Conservation (phyloP, 2,888 invertebrate species). For the Tinea pellionella region DNA sequence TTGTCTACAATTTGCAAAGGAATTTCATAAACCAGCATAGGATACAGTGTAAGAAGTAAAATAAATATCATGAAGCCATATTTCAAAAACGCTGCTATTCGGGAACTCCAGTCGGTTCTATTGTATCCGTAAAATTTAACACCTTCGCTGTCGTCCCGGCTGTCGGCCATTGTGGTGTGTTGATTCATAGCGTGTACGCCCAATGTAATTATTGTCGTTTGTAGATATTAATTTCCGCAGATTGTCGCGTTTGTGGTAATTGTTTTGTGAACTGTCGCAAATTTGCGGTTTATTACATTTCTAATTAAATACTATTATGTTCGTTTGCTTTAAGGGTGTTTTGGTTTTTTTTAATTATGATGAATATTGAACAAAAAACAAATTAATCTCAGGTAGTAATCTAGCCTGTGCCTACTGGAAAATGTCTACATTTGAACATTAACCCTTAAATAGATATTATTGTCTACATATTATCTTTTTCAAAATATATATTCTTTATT, state of each 20-base stretch:
- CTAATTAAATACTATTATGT: background rate
- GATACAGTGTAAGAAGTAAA: conserved; percentile 19
- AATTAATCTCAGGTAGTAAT: too few species aligned
- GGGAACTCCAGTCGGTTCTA: conserved; percentile 28
- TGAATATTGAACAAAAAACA: too few species aligned
- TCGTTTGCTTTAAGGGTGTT: too few species aligned
- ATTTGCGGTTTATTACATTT: conserved; percentile 11
- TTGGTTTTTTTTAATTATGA: too few species aligned
- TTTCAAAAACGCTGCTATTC: conserved; percentile 34
- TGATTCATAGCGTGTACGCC: conserved; percentile 45
- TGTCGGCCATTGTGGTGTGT: conserved; percentile 36
- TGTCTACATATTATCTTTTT: too few species aligned
- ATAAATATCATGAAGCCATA: conserved; percentile 45
- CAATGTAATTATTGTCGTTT: conserved; percentile 53
- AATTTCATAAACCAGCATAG: background rate
- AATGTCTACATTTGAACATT: too few species aligned
- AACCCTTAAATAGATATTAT: too few species aligned
- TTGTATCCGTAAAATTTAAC: conserved; percentile 49
- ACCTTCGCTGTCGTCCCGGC: conserved; percentile 37
- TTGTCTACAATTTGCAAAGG: too few species aligned
- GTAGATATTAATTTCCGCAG: conserved; percentile 53
- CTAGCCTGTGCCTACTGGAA: too few species aligned
- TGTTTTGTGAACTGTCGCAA: conserved; percentile 19
- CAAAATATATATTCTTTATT: too few species aligned
- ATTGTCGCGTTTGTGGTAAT: conserved; percentile 39